Conservation (phyloP, 2,113 vertebrate genomes). For the Zosterops japonicus region DNA sequence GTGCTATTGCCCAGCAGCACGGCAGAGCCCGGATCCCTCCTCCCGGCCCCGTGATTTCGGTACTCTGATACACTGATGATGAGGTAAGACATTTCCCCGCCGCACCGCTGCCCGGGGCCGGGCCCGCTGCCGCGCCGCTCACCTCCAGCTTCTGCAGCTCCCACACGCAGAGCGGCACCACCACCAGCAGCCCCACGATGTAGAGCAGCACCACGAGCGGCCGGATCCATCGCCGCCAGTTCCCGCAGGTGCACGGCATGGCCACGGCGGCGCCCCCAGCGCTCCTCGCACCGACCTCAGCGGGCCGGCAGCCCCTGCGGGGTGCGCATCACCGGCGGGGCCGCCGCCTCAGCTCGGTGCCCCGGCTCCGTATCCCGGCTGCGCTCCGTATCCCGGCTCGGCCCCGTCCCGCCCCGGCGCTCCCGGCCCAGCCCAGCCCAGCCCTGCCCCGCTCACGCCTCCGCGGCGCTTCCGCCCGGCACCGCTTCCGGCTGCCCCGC, state of each 20-base stretch:
- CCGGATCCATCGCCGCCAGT: slow-evolving; percentile 96
- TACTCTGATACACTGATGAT: rapidly evolving
- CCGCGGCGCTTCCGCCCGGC: neutral
- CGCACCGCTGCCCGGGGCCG: neutral
- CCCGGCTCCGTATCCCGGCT: no score
- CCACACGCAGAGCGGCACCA: slow-evolving; percentile 89
- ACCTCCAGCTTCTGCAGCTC: slow-evolving; percentile 91
- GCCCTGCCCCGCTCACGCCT: neutral
- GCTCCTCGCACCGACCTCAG: neutral
- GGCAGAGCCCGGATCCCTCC: no score
- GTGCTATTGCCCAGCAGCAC: no score
- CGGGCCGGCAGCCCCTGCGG: neutral
- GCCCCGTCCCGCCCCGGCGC: neutral
- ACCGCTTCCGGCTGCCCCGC: neutral
- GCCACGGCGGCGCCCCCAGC: neutral
- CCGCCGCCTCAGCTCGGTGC: neutral
- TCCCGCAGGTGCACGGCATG: slow-evolving; percentile 93
- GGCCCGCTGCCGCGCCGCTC: neutral
- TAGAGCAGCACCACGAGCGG: slow-evolving; percentile 89
- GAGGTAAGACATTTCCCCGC: neutral
- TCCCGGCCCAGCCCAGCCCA: neutral
- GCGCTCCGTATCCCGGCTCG: neutral
- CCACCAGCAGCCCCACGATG: slow-evolving; percentile 83
- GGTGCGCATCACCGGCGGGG: neutral
- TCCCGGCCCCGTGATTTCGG: neutral